Percentiles rank a stretch among this genome's conserved stretches.
Conservation (phyloP, 1,140 invertebrate species). For the Heliconius melpomene region DNA sequence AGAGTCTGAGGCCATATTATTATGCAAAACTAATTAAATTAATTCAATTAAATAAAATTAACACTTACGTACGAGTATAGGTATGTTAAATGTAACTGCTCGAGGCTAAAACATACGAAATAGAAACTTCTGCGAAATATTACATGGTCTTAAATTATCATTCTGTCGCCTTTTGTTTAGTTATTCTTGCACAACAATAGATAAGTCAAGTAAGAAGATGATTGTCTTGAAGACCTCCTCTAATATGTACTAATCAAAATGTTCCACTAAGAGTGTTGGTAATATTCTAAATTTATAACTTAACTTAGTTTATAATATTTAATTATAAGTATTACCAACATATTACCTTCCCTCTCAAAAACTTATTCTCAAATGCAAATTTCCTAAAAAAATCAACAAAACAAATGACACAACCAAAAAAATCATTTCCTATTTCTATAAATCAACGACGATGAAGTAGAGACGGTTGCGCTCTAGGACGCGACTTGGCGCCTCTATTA, state of each 20-base stretch:
- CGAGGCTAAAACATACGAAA: conserved; percentile 1
- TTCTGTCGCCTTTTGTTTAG: not conserved
- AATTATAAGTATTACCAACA: too few relatives aligned
- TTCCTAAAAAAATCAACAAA: not conserved
- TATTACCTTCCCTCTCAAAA: not conserved
- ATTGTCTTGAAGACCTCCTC: not conserved
- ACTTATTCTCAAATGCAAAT: not conserved
- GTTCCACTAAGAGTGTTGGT: too few relatives aligned
- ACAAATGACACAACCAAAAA: not conserved
- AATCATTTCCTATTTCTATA: conserved; percentile 19
- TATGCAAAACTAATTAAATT: conserved; percentile 15
- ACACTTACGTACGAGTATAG: conserved; percentile 5
- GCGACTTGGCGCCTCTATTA: conserved; percentile 54
- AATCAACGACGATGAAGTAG: conserved; percentile 23
- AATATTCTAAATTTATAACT: too few relatives aligned
- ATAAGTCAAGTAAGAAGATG: not conserved
- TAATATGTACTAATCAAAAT: not conserved
- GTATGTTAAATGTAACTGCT: conserved; percentile 6
- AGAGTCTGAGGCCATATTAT: conserved; percentile 7
- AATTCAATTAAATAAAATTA: conserved; percentile 12
- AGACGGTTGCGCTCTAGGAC: conserved; percentile 21
- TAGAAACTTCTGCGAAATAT: conserved; percentile 13
- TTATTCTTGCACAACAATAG: not conserved
- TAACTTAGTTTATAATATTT: too few relatives aligned
- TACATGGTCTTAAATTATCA: not conserved